phyloP scores from a whole-genome alignment of 2,888 invertebrate species.

The Laspeyria flexula region DNA sequence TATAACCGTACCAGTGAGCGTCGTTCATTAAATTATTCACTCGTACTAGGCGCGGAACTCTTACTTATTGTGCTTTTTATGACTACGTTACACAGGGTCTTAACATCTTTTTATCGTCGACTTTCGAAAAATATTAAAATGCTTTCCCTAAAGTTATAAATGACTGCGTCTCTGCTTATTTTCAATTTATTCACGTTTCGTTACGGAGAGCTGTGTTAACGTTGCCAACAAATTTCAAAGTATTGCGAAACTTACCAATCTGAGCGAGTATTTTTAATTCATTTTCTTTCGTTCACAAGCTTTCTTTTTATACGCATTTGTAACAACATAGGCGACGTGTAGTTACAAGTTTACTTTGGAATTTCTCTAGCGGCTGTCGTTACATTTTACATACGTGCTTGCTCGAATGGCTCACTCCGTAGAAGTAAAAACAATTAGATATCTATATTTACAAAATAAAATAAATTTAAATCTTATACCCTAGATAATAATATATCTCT shows the following conservation, averaged over 20 bases:
- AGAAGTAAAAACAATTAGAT: no score
- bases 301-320: conserved; percentile 42
- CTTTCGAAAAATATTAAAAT: conserved; percentile 47
- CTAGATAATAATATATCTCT: no score
- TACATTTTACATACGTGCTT: neutral
- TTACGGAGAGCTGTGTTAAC: conserved; percentile 58
- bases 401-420: neutral
- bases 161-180: conserved; percentile 55
- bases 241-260: conserved; percentile 61
- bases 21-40: conserved; percentile 30
- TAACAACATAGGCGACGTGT: conserved; percentile 31
- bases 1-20: conserved; percentile 15
- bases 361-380: conserved; percentile 9
- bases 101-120: conserved; percentile 33
- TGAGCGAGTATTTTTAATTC: conserved; percentile 57
- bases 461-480: no score
- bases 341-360: conserved; percentile 33
- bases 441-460: no score
- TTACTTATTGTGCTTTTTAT: conserved; percentile 23
- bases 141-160: conserved; percentile 49
- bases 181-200: conserved; percentile 63
- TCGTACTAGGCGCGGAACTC: conserved; percentile 13
- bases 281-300: conserved; percentile 47
- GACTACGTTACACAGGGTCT: conserved; percentile 23
- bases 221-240: conserved; percentile 60